phyloP scores from a whole-genome alignment of 1,140 invertebrate species.

The Antheraea pernyi region DNA sequence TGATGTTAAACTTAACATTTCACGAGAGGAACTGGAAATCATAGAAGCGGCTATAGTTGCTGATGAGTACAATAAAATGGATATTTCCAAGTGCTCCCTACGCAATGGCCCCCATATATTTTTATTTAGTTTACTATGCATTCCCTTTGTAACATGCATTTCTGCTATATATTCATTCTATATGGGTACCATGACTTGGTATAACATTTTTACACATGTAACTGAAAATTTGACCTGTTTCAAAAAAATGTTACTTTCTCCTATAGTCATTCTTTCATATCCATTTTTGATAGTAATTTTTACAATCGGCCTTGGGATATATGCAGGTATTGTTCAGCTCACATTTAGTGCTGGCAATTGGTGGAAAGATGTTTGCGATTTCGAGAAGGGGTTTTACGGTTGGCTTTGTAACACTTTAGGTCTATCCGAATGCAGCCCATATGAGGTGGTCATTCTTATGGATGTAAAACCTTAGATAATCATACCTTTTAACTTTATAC shows the following conservation, averaged over 20 bases:
- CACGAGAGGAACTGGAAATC: slow-evolving; percentile 84
- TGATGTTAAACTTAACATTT: slow-evolving; percentile 86
- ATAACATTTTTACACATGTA: slow-evolving; percentile 86
- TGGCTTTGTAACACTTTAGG: slow-evolving; percentile 85
- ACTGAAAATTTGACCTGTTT: slow-evolving; percentile 84
- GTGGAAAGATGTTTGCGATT: slow-evolving; percentile 86
- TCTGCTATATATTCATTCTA: slow-evolving; percentile 86
- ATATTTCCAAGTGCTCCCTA: slow-evolving; percentile 80
- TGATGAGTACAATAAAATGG: slow-evolving; percentile 79
- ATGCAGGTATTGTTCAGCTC: slow-evolving; percentile 84
- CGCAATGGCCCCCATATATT: slow-evolving; percentile 84
- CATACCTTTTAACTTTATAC: slow-evolving; percentile 23
- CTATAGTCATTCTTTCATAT: slow-evolving; percentile 85
- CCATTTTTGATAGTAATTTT: slow-evolving; percentile 85
- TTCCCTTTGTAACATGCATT: slow-evolving; percentile 83
- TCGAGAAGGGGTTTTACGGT: slow-evolving; percentile 90
- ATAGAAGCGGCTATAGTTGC: slow-evolving; percentile 83
- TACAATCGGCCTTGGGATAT: slow-evolving; percentile 83
- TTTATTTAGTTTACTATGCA: slow-evolving; percentile 82
- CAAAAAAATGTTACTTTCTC: slow-evolving; percentile 82
- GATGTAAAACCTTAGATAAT: slow-evolving; percentile 60
- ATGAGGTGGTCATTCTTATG: slow-evolving; percentile 80
- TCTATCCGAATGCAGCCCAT: slow-evolving; percentile 86
- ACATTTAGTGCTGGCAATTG: slow-evolving; percentile 85
- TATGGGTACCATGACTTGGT: slow-evolving; percentile 88